These are phyloP conservation scores for Rallus crepitans DNA, from an alignment of 2,797 vertebrate species.

Conservation along the genomic window DNA sequence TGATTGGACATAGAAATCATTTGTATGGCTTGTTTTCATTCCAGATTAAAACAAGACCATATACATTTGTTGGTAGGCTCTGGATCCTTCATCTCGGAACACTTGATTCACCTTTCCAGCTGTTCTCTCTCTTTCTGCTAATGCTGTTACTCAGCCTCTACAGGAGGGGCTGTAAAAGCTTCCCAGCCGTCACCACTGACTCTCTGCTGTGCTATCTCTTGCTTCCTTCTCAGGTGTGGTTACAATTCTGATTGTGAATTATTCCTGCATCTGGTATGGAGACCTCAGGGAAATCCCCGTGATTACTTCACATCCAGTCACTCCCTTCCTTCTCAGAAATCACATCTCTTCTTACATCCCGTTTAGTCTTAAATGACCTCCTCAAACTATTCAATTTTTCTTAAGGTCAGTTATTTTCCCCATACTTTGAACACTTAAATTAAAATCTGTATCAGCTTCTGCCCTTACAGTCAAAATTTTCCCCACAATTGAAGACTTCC, in stretches of 20 bases:
- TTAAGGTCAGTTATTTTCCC: neutral
- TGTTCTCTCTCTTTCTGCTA: neutral
- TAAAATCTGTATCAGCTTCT: neutral
- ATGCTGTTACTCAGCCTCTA: neutral
- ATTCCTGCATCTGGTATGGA: neutral
- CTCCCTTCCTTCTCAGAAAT: constrained; percentile 8
- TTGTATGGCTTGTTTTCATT: neutral
- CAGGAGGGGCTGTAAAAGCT: neutral
- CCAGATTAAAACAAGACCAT: neutral
- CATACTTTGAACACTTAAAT: neutral
- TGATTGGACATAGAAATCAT: neutral
- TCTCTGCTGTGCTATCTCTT: neutral
- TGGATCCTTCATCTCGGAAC: neutral
- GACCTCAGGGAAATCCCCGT: neutral
- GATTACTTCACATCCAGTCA: neutral
- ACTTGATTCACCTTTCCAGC: neutral
- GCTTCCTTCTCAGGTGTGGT: neutral
- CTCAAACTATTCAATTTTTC: neutral
- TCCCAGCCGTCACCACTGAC: neutral
- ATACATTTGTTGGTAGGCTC: neutral
- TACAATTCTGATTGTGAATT: neutral
- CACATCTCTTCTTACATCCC: neutral
- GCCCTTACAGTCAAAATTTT: neutral
- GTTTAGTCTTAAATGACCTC: neutral
- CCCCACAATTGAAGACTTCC: neutral